Evolutionary conservation across 2,797 vertebrate species (phyloP), one percentile per base, ranked within the genome.

Genomic region (Sebastes flavidus): DNA sequence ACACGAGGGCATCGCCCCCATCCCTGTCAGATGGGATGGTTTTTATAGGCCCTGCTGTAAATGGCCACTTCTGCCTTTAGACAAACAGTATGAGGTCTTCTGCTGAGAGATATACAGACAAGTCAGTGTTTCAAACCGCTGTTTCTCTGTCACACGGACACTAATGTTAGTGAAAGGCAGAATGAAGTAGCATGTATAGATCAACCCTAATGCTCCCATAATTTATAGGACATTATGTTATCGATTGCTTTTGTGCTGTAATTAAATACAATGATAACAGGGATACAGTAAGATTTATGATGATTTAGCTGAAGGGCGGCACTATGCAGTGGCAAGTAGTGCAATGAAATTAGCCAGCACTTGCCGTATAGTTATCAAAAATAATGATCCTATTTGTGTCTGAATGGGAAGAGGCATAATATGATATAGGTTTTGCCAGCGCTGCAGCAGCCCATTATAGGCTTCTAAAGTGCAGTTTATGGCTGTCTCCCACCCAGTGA

Each of bases 311-410:
- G 74, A 83, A 89, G 81, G 56, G 62, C 66, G 78, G 77, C 74
- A 85, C 88, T 88, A 87, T 70, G 75, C 84, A 65, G 85, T 79
- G 84, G 85, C 75, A 89, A 91, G 75, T 87, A 66, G 79, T 88
- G 77, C 84, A 88, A 89, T 88, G 72, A 87, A 89, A 95, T 94
- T 79, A 94, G 88, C 86, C 80, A 62, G 80, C 77, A 75, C 84
- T 92, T 73, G 82, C 82, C 77, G 75, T 80, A 85, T 89, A 89
- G 88, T 92, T 94, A 94, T 93, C 82, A 88, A 88, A 94, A 94
- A 93, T 94, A 93, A 95, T 92, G 91, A 93, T 93, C 88, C 89
- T 85, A 90, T 94, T 93, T 91, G 86, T 81, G 87, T 86, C 81
- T 81, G 84, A 91, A 92, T 91, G 78, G 91, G 82, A 87, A 85